Evolutionary conservation across 2,113 vertebrate species (phyloP).

Genomic region (Oxygymnocypris stewartii): DNA sequence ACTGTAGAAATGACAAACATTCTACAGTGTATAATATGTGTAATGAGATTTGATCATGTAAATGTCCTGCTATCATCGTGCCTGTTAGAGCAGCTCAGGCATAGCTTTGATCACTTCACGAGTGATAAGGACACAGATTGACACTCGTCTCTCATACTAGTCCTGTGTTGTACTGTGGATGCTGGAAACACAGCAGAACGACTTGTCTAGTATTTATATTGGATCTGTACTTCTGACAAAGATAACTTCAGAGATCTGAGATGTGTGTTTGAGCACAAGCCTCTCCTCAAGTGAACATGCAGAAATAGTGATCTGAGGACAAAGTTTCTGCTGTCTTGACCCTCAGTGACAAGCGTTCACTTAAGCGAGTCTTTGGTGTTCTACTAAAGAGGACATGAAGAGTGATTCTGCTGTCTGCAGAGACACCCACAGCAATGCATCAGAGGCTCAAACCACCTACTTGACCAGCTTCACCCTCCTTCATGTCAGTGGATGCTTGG

Average conservation of each 20-base stretch:
- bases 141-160: background rate
- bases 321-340: background rate
- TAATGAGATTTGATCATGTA: no score
- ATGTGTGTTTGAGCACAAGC: background rate
- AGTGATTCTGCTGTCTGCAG: slow-evolving; percentile 10
- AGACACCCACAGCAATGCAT: slow-evolving; percentile 18
- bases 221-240: background rate
- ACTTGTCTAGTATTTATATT: background rate
- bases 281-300: background rate
- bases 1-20: no score
- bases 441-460: background rate
- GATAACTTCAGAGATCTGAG: background rate
- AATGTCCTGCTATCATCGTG: no score
- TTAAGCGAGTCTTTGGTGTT: background rate
- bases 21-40: no score
- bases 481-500: background rate
- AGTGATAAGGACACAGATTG: background rate
- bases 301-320: background rate
- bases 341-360: background rate
- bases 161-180: background rate
- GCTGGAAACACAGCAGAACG: background rate
- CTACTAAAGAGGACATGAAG: slow-evolving; percentile 4
- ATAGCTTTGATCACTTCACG: no score
- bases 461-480: background rate
- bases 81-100: no score